These are phyloP conservation scores for Telmatherina bonti DNA, from an alignment of 2,797 vertebrate genomes.

Conservation along the genomic window DNA sequence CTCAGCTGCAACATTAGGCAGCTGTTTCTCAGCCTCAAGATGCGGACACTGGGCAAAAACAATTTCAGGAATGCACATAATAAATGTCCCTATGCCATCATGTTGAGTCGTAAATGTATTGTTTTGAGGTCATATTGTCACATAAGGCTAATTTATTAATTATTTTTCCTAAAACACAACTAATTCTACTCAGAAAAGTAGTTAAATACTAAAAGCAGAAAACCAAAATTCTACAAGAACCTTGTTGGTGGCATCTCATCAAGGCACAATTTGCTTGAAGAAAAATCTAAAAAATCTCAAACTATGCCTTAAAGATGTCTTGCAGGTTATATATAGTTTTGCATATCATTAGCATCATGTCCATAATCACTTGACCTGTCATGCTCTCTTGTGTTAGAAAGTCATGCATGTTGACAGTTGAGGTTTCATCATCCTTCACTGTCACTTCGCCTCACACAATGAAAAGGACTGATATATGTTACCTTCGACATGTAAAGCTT, in stretches of 20 bases:
- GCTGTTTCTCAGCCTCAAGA: too few relatives aligned
- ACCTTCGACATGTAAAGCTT: neutral
- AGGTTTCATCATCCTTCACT: slow-evolving; percentile 16
- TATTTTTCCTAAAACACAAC: neutral
- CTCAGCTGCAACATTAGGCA: too few relatives aligned
- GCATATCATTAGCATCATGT: neutral
- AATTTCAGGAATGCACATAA: too few relatives aligned
- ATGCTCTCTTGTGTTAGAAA: neutral
- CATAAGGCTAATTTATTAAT: too few relatives aligned
- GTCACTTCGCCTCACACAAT: neutral
- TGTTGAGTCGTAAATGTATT: neutral
- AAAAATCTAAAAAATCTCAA: neutral
- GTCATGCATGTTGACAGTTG: slow-evolving; percentile 11
- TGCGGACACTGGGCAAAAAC: too few relatives aligned
- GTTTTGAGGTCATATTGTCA: too few relatives aligned
- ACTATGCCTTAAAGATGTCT: neutral
- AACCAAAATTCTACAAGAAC: neutral
- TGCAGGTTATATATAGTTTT: neutral
- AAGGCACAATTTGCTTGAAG: neutral
- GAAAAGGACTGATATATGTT: slow-evolving; percentile 15
- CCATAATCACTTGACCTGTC: slow-evolving; percentile 9
- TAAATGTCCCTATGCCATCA: too few relatives aligned
- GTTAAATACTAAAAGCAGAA: too few relatives aligned
- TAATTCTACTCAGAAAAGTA: neutral
- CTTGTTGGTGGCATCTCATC: neutral